phyloP scores from a whole-genome alignment of 2,113 vertebrate genomes.

The Alexandromys fortis region DNA sequence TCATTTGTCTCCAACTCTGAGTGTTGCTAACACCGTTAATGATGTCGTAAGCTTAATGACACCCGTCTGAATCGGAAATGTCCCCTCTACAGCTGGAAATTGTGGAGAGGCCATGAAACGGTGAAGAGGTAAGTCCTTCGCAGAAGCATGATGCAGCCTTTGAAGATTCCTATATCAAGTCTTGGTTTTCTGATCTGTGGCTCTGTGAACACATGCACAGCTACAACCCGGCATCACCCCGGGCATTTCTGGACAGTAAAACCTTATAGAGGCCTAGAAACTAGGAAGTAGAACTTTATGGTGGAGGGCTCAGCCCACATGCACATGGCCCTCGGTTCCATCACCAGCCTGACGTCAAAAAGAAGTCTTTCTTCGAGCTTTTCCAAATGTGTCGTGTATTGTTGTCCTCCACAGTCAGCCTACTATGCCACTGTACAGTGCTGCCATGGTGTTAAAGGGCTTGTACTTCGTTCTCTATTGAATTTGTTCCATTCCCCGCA shows the following conservation, averaged over 20 bases:
- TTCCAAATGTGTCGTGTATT: background rate
- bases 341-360: background rate
- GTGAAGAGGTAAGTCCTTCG: background rate
- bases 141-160: background rate
- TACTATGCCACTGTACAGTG: background rate
- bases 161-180: background rate
- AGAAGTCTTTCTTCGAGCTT: background rate
- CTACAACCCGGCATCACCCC: background rate
- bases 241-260: background rate
- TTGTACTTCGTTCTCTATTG: background rate
- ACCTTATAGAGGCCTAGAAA: background rate
- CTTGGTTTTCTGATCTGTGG: background rate
- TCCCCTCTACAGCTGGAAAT: background rate
- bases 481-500: background rate
- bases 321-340: background rate
- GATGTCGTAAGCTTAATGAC: background rate
- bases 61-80: background rate
- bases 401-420: background rate
- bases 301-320: background rate
- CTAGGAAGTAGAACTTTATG: background rate
- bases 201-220: background rate
- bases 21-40: background rate
- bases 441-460: background rate
- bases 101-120: background rate
- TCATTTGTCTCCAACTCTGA: background rate